phyloP scores from a whole-genome alignment of 2,113 vertebrate species.

The Nesoenas mayeri region DNA sequence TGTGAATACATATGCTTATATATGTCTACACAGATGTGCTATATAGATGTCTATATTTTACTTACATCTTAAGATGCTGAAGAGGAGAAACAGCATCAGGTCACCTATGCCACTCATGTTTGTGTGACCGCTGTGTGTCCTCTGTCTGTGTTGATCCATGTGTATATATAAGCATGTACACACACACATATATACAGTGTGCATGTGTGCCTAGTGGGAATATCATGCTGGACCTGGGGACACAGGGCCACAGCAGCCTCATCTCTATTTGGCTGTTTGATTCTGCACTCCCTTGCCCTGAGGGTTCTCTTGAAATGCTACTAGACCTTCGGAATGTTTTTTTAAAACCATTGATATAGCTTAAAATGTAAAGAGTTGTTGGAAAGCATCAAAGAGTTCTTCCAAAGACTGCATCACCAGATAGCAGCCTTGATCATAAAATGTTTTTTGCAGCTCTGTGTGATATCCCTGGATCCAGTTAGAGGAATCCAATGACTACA shows the following conservation, averaged over 20 bases:
- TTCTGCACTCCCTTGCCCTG: not conserved
- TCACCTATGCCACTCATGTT: not conserved
- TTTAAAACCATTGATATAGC: not conserved
- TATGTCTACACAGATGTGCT: not conserved
- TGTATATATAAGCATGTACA: not conserved
- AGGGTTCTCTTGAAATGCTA: not conserved
- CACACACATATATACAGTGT: fast-evolving
- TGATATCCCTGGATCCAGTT: not conserved
- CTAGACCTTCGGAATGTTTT: not conserved
- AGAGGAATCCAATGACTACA: not conserved
- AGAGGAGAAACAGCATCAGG: not conserved
- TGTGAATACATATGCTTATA: no score
- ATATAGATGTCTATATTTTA: not conserved
- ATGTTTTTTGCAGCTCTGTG: not conserved
- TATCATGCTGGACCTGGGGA: not conserved
- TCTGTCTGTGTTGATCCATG: not conserved
- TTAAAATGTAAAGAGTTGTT: not conserved
- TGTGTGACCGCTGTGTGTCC: not conserved
- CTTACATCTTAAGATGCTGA: not conserved
- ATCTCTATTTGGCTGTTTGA: not conserved
- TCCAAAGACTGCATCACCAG: not conserved
- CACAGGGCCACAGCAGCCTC: not conserved
- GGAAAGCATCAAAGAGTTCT: not conserved
- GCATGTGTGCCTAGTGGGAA: fast-evolving
- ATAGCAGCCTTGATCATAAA: not conserved